Base-by-base conservation (phyloP, 2,888 invertebrate genomes). In the Ochlodes sylvanus region DNA sequence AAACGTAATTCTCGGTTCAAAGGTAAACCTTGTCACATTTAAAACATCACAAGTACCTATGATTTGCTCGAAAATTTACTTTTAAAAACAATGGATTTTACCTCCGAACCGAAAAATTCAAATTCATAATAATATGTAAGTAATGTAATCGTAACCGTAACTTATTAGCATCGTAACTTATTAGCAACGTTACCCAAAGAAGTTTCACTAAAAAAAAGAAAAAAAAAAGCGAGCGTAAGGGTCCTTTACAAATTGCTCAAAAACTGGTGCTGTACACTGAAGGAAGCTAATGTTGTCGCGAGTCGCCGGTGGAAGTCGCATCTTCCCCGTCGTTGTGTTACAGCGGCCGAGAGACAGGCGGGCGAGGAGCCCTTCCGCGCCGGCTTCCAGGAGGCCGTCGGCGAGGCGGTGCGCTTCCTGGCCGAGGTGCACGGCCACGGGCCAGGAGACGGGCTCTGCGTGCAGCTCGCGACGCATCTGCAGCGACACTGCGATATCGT, bases 311-410 rank as follows among this genome's bases (percentile, higher is more conserved):
- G 66, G 66, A 67, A 67, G 67, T 67, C 7, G 55, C 67, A 67
- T 47, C 61, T 67, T 67, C 85, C 82, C 76, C 81, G 80, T 79
- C 82, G 84, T 81, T 84, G 80, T 81, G 78, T 89, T 88, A 70
- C 87, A 92, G 92, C 86, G 27, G 85, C 84, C n/a, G 92, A 92
- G 67, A 79, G 86, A 14, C 84, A 80, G 60, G 72, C 77, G 12
- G 79, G 81, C 19, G 88, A 83, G 63, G 88, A 86, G 32, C 79
- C 84, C 74, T 98, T 96, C 87, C 94, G 96, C 66, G 94, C 97
- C 17, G 99, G 99, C 2, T 99, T 96, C 91, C 97, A 97, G 82
- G 98, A 98, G 86, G 98, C 98, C 75, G 95, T 97, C 82, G 96
- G 97, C 63, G 98, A 99, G 86, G 96, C 97, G 0, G 96, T 98